Evolutionary conservation across 2,888 invertebrate species (phyloP), one percentile per base, ranked within the genome.

Genomic region (Sminthurides aquaticus): DNA sequence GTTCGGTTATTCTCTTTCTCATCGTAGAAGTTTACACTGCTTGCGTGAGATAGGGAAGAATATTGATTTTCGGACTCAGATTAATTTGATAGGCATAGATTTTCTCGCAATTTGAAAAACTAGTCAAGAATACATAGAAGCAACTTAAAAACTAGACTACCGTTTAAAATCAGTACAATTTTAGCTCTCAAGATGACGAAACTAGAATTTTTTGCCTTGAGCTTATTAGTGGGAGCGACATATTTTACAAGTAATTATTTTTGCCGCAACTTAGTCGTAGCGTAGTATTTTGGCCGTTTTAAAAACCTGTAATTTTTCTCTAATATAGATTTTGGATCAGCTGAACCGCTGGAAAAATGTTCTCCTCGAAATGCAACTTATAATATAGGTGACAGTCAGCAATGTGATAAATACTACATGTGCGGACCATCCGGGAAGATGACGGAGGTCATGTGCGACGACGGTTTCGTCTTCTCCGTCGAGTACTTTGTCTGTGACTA

Each of bases 391-490:
- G 74, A 74, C 27, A 28, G 62, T 0, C 57, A 65, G n/a, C 70
- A 72, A 28, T 90, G 90, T 75, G 90, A 90, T 76, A 84, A 83
- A 74, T 89, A 88, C 76, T 80, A 86, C 64, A 87, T 88, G 76
- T 89, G 88, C 76, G 78, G 48, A 5, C 65, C 58, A 5, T 48
- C 29, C 49, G 69, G 84, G 78, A 84, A 87, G 2, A 81, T 86
- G 0, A 86, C 87, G 76, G 86, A 89, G 77, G 88, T 88, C 75
- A 78, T 86, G 2, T 92, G 92, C 71, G 88, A 90, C 0, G 91
- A 92, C 76, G 91, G 91, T 49, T 81, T 91, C 24, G 82, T 88
- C 0, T 91, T 86, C 80, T 89, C 91, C 76, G 84, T 87, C 3
- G 85, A 87, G 57, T 80, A 83, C 1, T 84, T 84, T 25, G 90